Evolutionary conservation across 2,113 vertebrate genomes (phyloP).

Genomic region (Otolemur garnettii): DNA sequence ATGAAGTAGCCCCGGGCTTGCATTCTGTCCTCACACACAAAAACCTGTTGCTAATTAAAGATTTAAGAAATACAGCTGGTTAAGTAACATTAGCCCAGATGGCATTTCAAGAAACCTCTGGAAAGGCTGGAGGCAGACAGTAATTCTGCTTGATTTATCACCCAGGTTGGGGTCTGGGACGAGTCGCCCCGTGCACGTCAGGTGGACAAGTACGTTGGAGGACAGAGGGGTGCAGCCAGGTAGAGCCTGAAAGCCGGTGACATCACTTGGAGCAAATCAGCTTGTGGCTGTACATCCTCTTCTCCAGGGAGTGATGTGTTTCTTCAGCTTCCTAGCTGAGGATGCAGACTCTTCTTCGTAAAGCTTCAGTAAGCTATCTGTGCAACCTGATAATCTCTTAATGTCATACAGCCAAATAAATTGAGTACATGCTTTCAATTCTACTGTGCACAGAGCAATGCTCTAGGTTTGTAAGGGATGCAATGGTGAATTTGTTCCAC

Average conservation of each 20-base stretch:
- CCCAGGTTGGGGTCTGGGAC: constrained; percentile 49
- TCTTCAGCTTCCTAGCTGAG: neutral
- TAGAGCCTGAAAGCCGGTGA: neutral
- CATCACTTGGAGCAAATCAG: neutral
- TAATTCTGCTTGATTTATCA: constrained; percentile 87
- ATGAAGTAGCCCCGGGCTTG: constrained; percentile 46
- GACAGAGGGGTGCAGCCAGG: neutral
- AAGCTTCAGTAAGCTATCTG: neutral
- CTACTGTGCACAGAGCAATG: neutral
- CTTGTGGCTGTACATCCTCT: neutral
- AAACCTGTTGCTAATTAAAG: constrained; percentile 87
- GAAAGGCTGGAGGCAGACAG: constrained; percentile 84
- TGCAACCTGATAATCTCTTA: neutral
- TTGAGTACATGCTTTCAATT: neutral
- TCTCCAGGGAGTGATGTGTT: neutral
- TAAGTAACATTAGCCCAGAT: constrained; percentile 88
- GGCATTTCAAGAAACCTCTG: constrained; percentile 86
- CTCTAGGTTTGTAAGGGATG: neutral
- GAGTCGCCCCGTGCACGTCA: constrained; percentile 51
- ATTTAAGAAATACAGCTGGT: constrained; percentile 89
- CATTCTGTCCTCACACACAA: constrained; percentile 34
- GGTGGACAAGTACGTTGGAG: neutral
- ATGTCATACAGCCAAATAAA: neutral
- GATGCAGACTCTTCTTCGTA: neutral
- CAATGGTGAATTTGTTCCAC: neutral